Evolutionary conservation across 1,140 invertebrate species (phyloP), one percentile per base, ranked within the genome.

Genomic region (Papilio helenus): DNA sequence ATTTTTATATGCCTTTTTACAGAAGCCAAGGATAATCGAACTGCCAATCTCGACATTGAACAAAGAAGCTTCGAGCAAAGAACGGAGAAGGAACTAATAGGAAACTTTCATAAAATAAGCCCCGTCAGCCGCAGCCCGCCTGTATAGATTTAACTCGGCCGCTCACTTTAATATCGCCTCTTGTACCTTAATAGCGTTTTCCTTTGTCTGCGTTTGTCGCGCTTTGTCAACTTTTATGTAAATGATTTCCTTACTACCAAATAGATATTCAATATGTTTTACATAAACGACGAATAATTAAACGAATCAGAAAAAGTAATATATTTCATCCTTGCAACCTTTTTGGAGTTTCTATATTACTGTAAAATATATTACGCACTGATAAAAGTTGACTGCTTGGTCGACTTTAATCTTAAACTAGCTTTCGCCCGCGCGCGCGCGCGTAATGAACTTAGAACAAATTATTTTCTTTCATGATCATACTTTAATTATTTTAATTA

Each of bases 1-100:
- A 91, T 92, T 94, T 91, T 92, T 92, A 89, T 91, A 89, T 87
- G 85, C 87, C 89, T 92, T 91, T 92, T 93, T 92, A 84, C 85
- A 86, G 83, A 83, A 91, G 87, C 82, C 81, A 79, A 79, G 87
- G 90, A 93, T 93, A 93, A 94, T 93, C 92, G 91, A 94, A 90
- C 89, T 93, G 93, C 91, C 92, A 93, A 94, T 94, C 93, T 89
- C 81, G 83, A 84, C 83, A 79, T 82, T 81, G 87, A 88, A 92
- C 90, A 91, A 92, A 91, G 89, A 83, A 87, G 82, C 80, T 82
- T 82, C 79, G 79, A 68, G 23, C 26, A 80, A 79, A 79, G 79
- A 81, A 86, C 82, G 81, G 82, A 83, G 76, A 78, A 80, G 83
- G 81, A 89, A 89, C 88, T 92, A 90, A 88, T 90, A 87, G 81